Base-by-base conservation (phyloP, 2,888 invertebrate species). In the Limnephilus rhombicus region DNA sequence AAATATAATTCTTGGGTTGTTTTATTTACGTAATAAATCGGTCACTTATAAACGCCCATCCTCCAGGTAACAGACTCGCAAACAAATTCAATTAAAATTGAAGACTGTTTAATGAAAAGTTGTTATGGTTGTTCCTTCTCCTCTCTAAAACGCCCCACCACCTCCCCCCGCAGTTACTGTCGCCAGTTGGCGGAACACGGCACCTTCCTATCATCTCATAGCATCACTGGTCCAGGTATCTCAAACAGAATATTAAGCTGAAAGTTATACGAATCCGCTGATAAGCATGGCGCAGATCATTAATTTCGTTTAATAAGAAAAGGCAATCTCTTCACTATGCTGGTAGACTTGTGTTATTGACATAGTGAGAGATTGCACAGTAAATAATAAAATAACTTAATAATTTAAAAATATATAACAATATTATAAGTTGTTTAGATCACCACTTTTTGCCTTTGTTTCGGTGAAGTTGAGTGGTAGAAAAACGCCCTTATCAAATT, bases 181-280 rank as follows among this genome's bases (percentile, higher is more conserved):
- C 94, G 94, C 94, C 95, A 94, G 94, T 94, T 94, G 94, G 94
- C 94, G 94, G 82, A 45, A 80, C 85, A 88, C 24, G 7, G 68
- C 24, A 68, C 68, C 68, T 24, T 68, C 68, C 68, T 68, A 68
- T 49, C 49, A 49, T 49, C 68, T 24, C 24, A n/a, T 31, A 86
- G 81, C 41, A 89, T 89, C 89, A 0, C 41, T 34, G 53, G 82
- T 31, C 68, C 88, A 88, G 88, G 88, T 88, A 88, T 68, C 86
- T 29, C 49, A 86, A 49, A 86, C 49, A 49, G 86, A 86, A 86
- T 86, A 86, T 49, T 86, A 49, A 86, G 86, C 49, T n/a, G 41
- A 86, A 86, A 86, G 49, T 41, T 49, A 49, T 49, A 24, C 45
- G 49, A 29, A 49, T 45, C 24, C 24, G 45, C 13, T 85, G 18